Base-by-base conservation (phyloP, 2,888 invertebrate genomes). In the Homarus gammarus region DNA sequence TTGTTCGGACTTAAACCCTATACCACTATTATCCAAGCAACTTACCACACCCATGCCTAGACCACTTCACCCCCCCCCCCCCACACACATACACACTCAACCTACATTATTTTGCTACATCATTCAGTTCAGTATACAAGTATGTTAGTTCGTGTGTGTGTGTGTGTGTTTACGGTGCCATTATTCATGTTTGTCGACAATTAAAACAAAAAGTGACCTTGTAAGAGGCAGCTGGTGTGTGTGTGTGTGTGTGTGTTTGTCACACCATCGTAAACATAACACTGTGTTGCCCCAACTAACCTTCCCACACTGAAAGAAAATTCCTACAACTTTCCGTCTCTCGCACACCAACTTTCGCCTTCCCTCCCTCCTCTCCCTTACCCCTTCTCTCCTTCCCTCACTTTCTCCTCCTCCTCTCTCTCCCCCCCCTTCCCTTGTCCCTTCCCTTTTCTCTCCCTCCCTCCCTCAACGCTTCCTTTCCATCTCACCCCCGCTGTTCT, bases 141-240 rank as follows among this genome's bases (percentile, higher is more conserved):
- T 61, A 64, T 44, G 56, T 36, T 64, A 33, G 44, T 44, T 22
- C 64, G 77, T 38, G 64, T 64, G 15, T 38, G 73, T 22, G 22
- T 68, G 68, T 36, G 44, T 33, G 56, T 22, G 33, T 38, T 77
- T 85, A 51, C 64, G 31, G 33, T 84, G 44, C 36, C 73, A 70
- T 49, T 72, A 73, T 84, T 51, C 70, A 56, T 72, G 84, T 44
- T 40, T 72, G 73, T 36, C 49, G 27, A 44, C 40, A 36, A 81
- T 81, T 73, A 51, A 83, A 70, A 83, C 70, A 83, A 83, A 70
- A 83, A 61, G 81, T 81, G 81, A 40, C 81, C 81, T 81, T 81
- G 73, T 15, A 49, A 15, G 61, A n/a, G 64, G 12, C 56, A 61
- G 81, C 36, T 51, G 27, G 81, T 27, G 81, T 44, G 79, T n/a